Evolutionary conservation across 2,797 vertebrate genomes (phyloP).

Genomic region (Gymnoscopelus braueri): DNA sequence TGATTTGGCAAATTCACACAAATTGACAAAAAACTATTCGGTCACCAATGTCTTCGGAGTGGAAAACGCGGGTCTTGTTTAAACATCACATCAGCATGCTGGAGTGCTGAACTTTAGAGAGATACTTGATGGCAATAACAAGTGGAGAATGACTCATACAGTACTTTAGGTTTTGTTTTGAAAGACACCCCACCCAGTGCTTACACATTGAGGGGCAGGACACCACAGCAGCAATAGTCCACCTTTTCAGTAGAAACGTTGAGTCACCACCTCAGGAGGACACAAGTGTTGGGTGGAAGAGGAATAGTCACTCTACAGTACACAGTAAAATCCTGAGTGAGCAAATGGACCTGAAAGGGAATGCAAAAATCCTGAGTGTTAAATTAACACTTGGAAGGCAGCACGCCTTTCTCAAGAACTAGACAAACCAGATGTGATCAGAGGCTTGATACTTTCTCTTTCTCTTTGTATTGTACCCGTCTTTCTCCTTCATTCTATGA

Average conservation of each 20-base stretch:
- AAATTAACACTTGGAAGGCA: not conserved
- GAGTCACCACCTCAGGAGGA: slow-evolving; percentile 28
- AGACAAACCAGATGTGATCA: slow-evolving; percentile 61
- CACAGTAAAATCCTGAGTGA: too few relatives aligned
- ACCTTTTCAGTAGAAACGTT: slow-evolving; percentile 24
- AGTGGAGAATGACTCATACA: slow-evolving; percentile 36
- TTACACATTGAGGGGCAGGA: slow-evolving; percentile 26
- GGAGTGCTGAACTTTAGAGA: not conserved
- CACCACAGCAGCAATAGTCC: slow-evolving; percentile 5
- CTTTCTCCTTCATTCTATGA: slow-evolving; percentile 18
- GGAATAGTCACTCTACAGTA: not conserved
- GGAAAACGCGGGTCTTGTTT: not conserved
- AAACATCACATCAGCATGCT: slow-evolving; percentile 3
- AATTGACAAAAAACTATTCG: not conserved
- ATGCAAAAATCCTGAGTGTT: too few relatives aligned
- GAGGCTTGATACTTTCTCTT: not conserved
- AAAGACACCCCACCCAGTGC: slow-evolving; percentile 49
- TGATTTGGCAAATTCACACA: slow-evolving; percentile 40
- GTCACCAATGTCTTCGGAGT: slow-evolving; percentile 6
- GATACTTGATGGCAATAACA: slow-evolving; percentile 1
- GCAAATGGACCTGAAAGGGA: too few relatives aligned
- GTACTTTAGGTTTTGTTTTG: slow-evolving; percentile 22
- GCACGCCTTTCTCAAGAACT: slow-evolving; percentile 60
- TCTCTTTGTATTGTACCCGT: slow-evolving; percentile 32
- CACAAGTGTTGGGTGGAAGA: not conserved